These are phyloP conservation scores for Oreochromis tanganicae DNA, from an alignment of 2,113 vertebrate genomes.

Conservation along the genomic window DNA sequence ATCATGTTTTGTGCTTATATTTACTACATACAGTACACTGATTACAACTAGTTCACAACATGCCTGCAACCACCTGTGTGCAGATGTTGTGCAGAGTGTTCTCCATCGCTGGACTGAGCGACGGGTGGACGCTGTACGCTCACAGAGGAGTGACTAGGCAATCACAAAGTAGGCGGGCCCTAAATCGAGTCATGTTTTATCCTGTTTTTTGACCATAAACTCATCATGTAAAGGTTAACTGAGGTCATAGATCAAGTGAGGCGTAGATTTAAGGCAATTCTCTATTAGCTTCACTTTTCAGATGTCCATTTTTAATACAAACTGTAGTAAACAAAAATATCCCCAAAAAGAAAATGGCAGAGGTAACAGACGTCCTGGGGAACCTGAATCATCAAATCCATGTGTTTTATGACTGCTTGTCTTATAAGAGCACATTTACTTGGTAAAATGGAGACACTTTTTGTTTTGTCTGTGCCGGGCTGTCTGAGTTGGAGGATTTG, in stretches of 20 bases:
- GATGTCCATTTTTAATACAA: neutral
- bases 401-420: neutral
- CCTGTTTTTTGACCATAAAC: neutral
- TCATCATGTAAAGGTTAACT: fast-evolving
- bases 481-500: neutral
- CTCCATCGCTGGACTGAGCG: neutral
- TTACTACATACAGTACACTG: neutral
- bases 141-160: neutral
- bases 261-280: neutral
- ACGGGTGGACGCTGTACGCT: neutral
- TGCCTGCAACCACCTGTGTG: neutral
- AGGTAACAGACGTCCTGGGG: neutral
- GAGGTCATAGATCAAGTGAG: neutral
- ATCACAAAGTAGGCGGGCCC: neutral
- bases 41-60: neutral
- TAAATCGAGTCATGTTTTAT: neutral
- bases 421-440: neutral
- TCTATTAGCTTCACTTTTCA: neutral
- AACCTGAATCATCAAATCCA: neutral
- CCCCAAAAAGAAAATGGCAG: neutral
- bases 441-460: neutral
- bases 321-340: neutral
- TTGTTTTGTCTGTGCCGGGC: neutral
- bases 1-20: neutral
- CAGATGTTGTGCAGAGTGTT: neutral